Base-by-base conservation (phyloP, 1,140 invertebrate genomes). In the Saxidomus purpurata region DNA sequence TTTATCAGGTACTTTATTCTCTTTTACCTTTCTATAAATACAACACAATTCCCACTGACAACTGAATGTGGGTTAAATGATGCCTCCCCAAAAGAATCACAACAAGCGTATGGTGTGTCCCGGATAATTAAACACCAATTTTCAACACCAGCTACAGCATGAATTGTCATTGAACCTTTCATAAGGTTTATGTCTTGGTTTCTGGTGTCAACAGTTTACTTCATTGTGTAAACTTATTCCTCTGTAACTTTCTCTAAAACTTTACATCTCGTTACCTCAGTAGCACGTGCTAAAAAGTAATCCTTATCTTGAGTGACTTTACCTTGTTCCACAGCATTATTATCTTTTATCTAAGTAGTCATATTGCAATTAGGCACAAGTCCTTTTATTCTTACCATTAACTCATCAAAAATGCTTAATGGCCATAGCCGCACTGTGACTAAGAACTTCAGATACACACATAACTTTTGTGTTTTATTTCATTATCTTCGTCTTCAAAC, bases 401-500 rank as follows among this genome's bases (percentile, higher is more conserved):
- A 19, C 38, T 90, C 47, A 17, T 81, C 36, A n/a, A 91, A 67
- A 22, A 91, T 85, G 9, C 67, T 36, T 25, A n/a, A 36, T 59
- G 6, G 90, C 91, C 22, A 76, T 79, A 36, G 77, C 67, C 2
- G 89, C 89, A 34, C 88, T 90, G 55, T 91, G 86, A 0, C 22
- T 31, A 9, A 89, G 22, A 25, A 77, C 61, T 52, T 89, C 89
- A 25, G 91, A 91, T 2, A 91, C 49, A 25, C 0, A 92, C 89
- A 63, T 69, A 63, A 34, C 86, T 92, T 71, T 71, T 36, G 36
- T 91, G 87, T n/a, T 59, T 59, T n/a, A 86, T 2, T 43, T 87
- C 31, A 43, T 40, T 69, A 38, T 71, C 76, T 0, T 55, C 19
- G 17, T 1, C 22, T n/a, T n/a, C n/a, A n/a, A n/a, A n/a, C 0